These are phyloP conservation scores for Myopa tessellatipennis DNA, from an alignment of 2,888 invertebrate species.

Conservation along the genomic window DNA sequence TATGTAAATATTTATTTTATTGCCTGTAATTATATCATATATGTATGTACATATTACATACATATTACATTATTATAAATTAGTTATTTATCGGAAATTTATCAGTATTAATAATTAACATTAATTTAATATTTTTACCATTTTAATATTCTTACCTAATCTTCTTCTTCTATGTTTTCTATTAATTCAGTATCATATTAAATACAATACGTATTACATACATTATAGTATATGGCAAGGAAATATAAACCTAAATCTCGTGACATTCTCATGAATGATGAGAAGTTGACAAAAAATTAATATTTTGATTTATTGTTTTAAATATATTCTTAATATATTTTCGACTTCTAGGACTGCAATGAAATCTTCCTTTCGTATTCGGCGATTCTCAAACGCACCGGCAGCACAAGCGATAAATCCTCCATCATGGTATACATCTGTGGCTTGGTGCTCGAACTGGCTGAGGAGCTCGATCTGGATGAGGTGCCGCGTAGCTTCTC, in stretches of 20 bases:
- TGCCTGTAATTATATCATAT: too few relatives aligned
- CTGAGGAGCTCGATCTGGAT: slow-evolving; percentile 52
- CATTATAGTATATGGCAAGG: too few relatives aligned
- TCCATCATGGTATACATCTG: slow-evolving; percentile 62
- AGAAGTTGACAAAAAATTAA: too few relatives aligned
- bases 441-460: slow-evolving; percentile 51
- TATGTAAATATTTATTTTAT: too few relatives aligned
- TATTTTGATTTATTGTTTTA: too few relatives aligned
- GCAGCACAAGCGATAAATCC: slow-evolving; percentile 61
- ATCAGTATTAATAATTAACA: not conserved
- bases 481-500: slow-evolving; percentile 59
- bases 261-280: too few relatives aligned
- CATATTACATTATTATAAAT: not conserved
- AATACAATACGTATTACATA: too few relatives aligned
- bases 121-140: not conserved
- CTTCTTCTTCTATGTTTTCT: too few relatives aligned
- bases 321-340: too few relatives aligned
- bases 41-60: not conserved
- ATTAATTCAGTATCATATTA: too few relatives aligned
- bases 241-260: too few relatives aligned
- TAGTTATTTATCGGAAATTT: not conserved
- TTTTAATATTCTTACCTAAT: too few relatives aligned
- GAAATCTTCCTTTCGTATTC: slow-evolving; percentile 61
- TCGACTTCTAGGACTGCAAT: slow-evolving; percentile 43
- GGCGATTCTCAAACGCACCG: slow-evolving; percentile 61